Conservation (phyloP, 2,113 vertebrate species). For the Patagioenas fasciata region DNA sequence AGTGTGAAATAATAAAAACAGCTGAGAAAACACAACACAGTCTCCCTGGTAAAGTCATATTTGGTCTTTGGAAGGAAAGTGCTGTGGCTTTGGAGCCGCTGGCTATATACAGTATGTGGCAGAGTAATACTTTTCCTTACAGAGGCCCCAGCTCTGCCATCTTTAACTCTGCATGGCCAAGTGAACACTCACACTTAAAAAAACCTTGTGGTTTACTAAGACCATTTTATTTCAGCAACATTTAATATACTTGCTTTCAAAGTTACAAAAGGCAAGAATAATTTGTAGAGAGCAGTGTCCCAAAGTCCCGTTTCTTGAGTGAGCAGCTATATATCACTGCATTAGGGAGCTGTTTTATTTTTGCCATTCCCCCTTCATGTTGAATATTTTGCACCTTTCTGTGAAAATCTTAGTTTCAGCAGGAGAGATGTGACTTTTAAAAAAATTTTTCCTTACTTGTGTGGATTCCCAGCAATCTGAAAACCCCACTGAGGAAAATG, state of each 20-base stretch:
- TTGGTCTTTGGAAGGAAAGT: not conserved
- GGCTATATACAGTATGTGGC: not conserved
- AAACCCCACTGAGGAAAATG: not conserved
- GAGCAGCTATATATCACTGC: not conserved
- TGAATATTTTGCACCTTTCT: not conserved
- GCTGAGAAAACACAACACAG: slow-evolving; percentile 52
- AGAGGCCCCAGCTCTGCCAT: not conserved
- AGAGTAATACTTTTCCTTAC: not conserved
- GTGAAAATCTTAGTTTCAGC: not conserved
- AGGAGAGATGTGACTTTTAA: not conserved
- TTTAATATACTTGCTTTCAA: not conserved
- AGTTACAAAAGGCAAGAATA: not conserved
- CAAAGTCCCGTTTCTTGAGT: accelerated
- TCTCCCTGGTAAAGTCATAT: slow-evolving; percentile 38
- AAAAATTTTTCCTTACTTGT: not conserved
- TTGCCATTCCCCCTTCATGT: not conserved
- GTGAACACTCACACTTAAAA: not conserved
- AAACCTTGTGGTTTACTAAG: not conserved
- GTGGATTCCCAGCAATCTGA: not conserved
- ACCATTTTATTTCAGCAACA: not conserved
- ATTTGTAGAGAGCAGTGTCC: not conserved
- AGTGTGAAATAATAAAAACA: slow-evolving; percentile 54
- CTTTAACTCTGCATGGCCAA: not conserved
- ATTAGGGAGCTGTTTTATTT: not conserved
- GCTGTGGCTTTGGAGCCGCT: not conserved